These are phyloP conservation scores for Atta texana DNA, from an alignment of 1,140 invertebrate genomes.

Conservation along the genomic window DNA sequence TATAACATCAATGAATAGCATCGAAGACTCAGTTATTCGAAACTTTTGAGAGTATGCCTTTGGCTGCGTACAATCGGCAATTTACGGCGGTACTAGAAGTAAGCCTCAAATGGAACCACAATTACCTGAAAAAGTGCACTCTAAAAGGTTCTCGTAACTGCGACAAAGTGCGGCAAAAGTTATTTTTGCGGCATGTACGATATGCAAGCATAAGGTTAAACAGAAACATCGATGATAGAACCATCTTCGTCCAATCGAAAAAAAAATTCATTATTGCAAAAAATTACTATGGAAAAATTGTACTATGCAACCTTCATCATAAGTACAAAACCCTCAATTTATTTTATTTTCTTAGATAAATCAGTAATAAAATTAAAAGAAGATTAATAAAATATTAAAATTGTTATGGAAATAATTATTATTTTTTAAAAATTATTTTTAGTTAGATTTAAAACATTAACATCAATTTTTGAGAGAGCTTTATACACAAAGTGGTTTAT, in stretches of 20 bases:
- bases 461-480: no score
- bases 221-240: conserved; percentile 17
- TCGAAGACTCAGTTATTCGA: conserved; percentile 49
- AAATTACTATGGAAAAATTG: not conserved
- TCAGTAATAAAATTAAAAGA: no score
- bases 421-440: no score
- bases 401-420: no score
- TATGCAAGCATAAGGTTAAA: conserved; percentile 31
- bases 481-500: no score
- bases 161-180: conserved; percentile 16
- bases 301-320: no score
- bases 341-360: no score
- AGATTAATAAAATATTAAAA: no score
- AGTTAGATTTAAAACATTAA: no score
- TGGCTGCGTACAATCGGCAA: conserved; percentile 25
- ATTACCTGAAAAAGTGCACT: conserved; percentile 51
- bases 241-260: not conserved
- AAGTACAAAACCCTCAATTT: no score
- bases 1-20: conserved; percentile 43
- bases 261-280: not conserved
- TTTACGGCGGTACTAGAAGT: conserved; percentile 48
- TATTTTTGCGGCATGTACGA: conserved; percentile 29
- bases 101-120: conserved; percentile 61
- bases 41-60: conserved; percentile 51
- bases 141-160: conserved; percentile 41